Evolutionary conservation across 2,888 invertebrate species (phyloP).

Genomic region (Latheticus oryzae): DNA sequence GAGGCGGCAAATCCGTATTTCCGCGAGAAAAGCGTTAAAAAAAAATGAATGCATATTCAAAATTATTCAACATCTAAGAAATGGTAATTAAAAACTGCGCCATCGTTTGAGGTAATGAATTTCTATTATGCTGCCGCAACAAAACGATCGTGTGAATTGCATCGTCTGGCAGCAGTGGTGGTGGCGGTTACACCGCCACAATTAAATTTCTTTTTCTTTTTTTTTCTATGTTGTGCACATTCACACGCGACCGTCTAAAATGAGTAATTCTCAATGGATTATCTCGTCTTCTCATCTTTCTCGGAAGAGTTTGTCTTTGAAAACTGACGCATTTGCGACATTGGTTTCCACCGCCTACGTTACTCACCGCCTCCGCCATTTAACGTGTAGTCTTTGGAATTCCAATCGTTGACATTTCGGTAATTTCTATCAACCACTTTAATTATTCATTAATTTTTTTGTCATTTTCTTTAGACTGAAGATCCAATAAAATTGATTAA

Average conservation of each 20-base stretch:
- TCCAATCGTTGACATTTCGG: too few relatives aligned
- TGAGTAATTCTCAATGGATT: constrained; percentile 2
- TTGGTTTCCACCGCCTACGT: constrained; percentile 8
- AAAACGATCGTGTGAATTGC: constrained; percentile 11
- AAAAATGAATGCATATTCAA: too few relatives aligned
- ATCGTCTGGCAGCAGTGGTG: too few relatives aligned
- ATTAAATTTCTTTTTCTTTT: constrained; percentile 13
- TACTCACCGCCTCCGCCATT: constrained; percentile 10
- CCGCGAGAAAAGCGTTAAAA: constrained; percentile 24
- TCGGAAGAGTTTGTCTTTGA: constrained; percentile 7
- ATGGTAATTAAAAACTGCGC: too few relatives aligned
- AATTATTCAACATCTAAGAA: too few relatives aligned
- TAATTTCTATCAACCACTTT: too few relatives aligned
- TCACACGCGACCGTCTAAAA: constrained; percentile 6
- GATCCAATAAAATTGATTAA: too few relatives aligned
- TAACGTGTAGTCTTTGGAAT: constrained; percentile 1
- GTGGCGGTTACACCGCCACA: constrained; percentile 6
- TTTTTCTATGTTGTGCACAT: neutral
- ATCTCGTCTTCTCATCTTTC: constrained; percentile 7
- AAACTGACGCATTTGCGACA: constrained; percentile 8
- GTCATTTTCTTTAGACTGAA: too few relatives aligned
- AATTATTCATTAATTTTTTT: too few relatives aligned
- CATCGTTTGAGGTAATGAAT: constrained; percentile 17
- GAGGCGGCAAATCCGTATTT: constrained; percentile 27
- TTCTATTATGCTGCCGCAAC: constrained; percentile 16